A percentile compares a stretch with the other conserved stretches of the same genome.
Conservation (phyloP, 2,113 vertebrate species). For the Pterocles gutturalis region DNA sequence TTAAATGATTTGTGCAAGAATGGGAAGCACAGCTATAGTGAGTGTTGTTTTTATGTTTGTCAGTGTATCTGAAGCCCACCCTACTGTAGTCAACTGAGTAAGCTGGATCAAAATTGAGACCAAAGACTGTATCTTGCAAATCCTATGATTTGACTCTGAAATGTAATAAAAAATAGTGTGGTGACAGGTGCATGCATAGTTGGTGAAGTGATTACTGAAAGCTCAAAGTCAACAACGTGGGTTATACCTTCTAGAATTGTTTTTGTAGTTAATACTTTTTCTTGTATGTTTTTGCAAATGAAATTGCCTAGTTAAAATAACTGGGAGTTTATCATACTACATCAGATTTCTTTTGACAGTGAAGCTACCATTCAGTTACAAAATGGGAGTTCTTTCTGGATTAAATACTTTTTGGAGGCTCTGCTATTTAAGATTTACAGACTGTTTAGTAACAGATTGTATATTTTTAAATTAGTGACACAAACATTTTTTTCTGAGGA, state of each 20-base stretch:
- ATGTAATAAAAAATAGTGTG: neutral
- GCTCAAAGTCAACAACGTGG: neutral
- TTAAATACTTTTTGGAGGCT: neutral
- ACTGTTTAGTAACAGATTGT: constrained; percentile 10
- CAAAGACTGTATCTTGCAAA: neutral
- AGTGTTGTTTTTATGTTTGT: neutral
- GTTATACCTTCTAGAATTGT: neutral
- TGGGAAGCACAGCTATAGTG: neutral
- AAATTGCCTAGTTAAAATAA: neutral
- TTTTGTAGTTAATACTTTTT: neutral
- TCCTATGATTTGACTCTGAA: neutral
- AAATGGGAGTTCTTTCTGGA: neutral
- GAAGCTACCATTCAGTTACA: neutral
- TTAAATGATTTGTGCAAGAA: neutral
- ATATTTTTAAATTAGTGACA: neutral
- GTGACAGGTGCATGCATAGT: neutral
- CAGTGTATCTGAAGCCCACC: neutral
- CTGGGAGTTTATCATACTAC: neutral
- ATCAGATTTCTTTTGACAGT: neutral
- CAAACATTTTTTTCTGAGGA: neutral
- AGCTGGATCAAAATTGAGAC: neutral
- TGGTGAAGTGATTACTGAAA: neutral
- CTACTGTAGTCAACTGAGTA: neutral
- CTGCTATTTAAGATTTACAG: neutral
- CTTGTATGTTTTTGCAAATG: neutral